Base-by-base conservation (phyloP, 2,888 invertebrate genomes). In the Brenthis ino region DNA sequence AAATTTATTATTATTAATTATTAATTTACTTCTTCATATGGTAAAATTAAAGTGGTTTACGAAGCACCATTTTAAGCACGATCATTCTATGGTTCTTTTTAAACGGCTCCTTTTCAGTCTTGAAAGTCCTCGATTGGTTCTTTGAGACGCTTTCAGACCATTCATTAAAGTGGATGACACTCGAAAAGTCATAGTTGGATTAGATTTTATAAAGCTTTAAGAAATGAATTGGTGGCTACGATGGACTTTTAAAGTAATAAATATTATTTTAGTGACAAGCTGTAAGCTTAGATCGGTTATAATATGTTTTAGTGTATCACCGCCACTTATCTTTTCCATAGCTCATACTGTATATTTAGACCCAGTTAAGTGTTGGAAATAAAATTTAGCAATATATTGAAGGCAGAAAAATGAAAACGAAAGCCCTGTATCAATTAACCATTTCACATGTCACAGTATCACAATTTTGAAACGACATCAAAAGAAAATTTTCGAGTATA, bases 71-170 rank as follows among this genome's bases (percentile, higher is more conserved):
- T 67, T 75, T 75, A 71, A 65, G 50, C 47, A 20, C 50, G 63
- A 55, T 48, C 57, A 57, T 68, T 64, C 57, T 57, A 65, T 68
- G 68, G 58, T 69, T 67, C 65, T 61, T 69, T 68, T 71, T 71
- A 74, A 75, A 71, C 73, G 72, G 64, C 70, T 70, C 66, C 74
- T 74, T 76, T 76, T 74, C 76, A 72, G 70, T 68, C 69, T 68
- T 74, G 65, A 74, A 75, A 76, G 72, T 69, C 60, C 70, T 70
- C 74, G 68, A 74, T 74, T 74, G 74, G 73, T 71, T 70, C 71
- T 64, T 64, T 70, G 73, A 73, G 63, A 73, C 61, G 70, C 73
- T 73, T 74, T 74, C 70, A 72, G 50, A 72, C 75, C 72, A 74
- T 77, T 72, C 72, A 75, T 75, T 71, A 68, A 67, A 69, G 71